These are phyloP conservation scores for Rhogogaster chlorosoma DNA, from an alignment of 2,888 invertebrate genomes.

Conservation along the genomic window DNA sequence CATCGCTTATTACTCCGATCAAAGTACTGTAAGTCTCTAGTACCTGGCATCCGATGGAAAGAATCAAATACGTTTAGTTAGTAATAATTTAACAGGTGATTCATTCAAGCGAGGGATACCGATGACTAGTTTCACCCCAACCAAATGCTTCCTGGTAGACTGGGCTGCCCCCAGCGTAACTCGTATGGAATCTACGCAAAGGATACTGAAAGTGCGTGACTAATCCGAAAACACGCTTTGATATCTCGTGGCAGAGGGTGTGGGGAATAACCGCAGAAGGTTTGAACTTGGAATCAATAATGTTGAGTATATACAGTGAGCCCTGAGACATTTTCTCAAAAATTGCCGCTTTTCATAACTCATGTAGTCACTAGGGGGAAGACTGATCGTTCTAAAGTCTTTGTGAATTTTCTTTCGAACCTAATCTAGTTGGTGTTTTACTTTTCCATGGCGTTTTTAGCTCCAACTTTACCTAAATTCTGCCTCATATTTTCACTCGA, in stretches of 20 bases:
- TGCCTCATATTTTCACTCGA: background rate
- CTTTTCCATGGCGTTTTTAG: background rate
- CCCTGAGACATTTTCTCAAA: background rate
- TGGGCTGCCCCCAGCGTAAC: background rate
- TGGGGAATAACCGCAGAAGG: background rate
- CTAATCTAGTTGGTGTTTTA: background rate
- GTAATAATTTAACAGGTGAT: slow-evolving; percentile 43
- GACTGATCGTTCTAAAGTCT: background rate
- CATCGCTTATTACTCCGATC: background rate
- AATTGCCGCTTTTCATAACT: background rate
- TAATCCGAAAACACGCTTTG: slow-evolving; percentile 37
- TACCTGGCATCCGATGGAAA: background rate
- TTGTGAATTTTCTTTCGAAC: background rate
- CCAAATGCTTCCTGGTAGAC: background rate
- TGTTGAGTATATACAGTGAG: background rate
- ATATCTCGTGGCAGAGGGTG: background rate
- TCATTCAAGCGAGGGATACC: slow-evolving; percentile 37
- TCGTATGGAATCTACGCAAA: background rate
- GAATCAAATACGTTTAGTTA: background rate
- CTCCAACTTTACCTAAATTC: background rate
- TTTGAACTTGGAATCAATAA: slow-evolving; percentile 38
- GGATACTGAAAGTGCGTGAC: slow-evolving; percentile 40
- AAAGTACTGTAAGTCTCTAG: background rate
- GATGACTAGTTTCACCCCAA: slow-evolving; percentile 28
- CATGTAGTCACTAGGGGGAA: background rate